Conservation (phyloP, 2,113 vertebrate species). For the Protomyctophum bolini region DNA sequence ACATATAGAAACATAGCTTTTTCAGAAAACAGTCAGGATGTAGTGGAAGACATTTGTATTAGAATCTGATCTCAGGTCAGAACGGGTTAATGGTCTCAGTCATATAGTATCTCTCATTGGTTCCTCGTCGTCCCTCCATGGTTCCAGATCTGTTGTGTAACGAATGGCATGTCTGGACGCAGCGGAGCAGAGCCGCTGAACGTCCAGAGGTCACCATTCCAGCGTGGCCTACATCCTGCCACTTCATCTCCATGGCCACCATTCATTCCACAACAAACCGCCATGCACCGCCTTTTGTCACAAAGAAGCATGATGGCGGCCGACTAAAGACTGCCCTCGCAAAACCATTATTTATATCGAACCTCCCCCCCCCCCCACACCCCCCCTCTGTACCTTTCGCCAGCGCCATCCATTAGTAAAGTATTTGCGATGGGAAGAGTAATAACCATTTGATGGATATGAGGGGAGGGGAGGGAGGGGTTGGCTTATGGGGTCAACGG, state of each 20-base stretch:
- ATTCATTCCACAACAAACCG: constrained; percentile 46
- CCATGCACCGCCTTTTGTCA: constrained; percentile 28
- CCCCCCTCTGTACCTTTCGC: constrained; percentile 33
- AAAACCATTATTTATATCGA: constrained; percentile 52
- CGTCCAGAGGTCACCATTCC: constrained; percentile 62
- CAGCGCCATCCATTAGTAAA: constrained; percentile 45
- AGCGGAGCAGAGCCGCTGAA: constrained; percentile 28
- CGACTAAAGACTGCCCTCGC: constrained; percentile 43
- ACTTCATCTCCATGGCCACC: constrained; percentile 69
- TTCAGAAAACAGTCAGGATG: too few species aligned
- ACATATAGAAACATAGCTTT: too few species aligned
- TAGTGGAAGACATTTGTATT: too few species aligned
- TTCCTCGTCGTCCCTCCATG: constrained; percentile 20
- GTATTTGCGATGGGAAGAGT: constrained; percentile 52
- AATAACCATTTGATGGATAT: constrained; percentile 34
- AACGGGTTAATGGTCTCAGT: too few species aligned
- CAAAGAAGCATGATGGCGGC: constrained; percentile 41
- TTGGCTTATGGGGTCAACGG: constrained; percentile 23
- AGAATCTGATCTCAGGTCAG: too few species aligned
- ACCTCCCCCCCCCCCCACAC: too few species aligned
- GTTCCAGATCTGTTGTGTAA: constrained; percentile 49
- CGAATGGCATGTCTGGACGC: constrained; percentile 44
- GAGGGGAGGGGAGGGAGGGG: constrained; percentile 9
- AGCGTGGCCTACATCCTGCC: constrained; percentile 67
- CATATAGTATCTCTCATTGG: constrained; percentile 40